Conservation (phyloP, 1,140 invertebrate species). For the Telenomus remus region DNA sequence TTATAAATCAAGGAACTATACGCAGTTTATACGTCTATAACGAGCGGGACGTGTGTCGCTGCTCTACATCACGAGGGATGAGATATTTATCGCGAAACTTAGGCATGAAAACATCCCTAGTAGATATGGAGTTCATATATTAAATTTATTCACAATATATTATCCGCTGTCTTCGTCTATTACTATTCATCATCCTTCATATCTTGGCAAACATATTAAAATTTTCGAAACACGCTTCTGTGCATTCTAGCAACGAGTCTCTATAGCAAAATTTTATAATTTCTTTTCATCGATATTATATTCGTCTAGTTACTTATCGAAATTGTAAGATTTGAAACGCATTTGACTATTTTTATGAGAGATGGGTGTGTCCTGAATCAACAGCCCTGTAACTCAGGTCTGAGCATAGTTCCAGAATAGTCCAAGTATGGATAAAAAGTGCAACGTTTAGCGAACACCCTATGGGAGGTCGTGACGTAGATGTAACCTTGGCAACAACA, state of each 20-base stretch:
- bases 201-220: too few relatives aligned
- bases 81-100: slow-evolving; percentile 60
- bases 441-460: slow-evolving; percentile 51
- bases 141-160: too few relatives aligned
- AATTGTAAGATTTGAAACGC: too few relatives aligned
- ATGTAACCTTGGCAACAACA: slow-evolving; percentile 70
- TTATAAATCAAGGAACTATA: slow-evolving; percentile 31
- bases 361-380: slow-evolving; percentile 35
- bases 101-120: slow-evolving; percentile 11
- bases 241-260: too few relatives aligned
- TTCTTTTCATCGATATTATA: too few relatives aligned
- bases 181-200: too few relatives aligned
- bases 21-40: slow-evolving; percentile 9
- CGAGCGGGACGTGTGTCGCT: slow-evolving; percentile 31
- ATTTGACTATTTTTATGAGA: background rate
- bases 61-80: slow-evolving; percentile 25
- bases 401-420: slow-evolving; percentile 34
- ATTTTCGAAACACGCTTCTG: too few relatives aligned
- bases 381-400: slow-evolving; percentile 10
- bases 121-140: too few relatives aligned
- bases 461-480: slow-evolving; percentile 66
- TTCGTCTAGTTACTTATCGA: too few relatives aligned
- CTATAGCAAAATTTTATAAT: too few relatives aligned
- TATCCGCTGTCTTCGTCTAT: too few relatives aligned
- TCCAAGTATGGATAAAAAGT: slow-evolving; percentile 43